These are phyloP conservation scores for Fregata magnificens DNA, from an alignment of 2,113 vertebrate species.

Conservation along the genomic window DNA sequence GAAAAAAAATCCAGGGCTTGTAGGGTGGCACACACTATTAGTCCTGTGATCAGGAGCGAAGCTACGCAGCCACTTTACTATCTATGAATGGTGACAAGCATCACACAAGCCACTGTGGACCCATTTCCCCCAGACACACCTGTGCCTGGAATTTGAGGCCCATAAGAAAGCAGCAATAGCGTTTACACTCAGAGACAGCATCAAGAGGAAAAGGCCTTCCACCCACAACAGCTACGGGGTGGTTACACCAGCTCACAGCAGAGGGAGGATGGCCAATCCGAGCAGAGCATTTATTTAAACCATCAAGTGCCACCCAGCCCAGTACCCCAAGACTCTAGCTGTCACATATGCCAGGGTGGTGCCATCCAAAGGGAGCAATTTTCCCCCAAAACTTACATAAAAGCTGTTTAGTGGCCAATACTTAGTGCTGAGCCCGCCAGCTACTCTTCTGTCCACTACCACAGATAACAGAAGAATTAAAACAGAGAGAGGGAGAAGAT, in stretches of 20 bases:
- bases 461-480: not conserved
- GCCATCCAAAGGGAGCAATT: not conserved
- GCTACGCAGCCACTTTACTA: not conserved
- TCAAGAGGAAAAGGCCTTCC: not conserved
- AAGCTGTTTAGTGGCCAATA: not conserved
- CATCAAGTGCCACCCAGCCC: not conserved
- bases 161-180: rapidly evolving
- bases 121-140: not conserved
- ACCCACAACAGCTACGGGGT: not conserved
- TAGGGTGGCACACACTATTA: not conserved
- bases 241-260: not conserved
- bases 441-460: not conserved
- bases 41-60: not conserved
- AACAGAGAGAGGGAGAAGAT: not conserved
- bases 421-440: not conserved
- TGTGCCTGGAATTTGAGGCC: not conserved
- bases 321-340: not conserved
- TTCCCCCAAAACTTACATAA: rapidly evolving
- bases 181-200: not conserved
- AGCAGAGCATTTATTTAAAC: not conserved
- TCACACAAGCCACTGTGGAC: not conserved
- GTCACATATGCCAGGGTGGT: not conserved
- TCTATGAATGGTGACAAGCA: not conserved
- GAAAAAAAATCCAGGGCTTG: not conserved
- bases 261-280: not conserved